A percentile compares a stretch with the other conserved stretches of the same genome.
These are phyloP conservation scores for Macrotus californicus DNA, from an alignment of 2,113 vertebrate genomes.

Conservation along the genomic window DNA sequence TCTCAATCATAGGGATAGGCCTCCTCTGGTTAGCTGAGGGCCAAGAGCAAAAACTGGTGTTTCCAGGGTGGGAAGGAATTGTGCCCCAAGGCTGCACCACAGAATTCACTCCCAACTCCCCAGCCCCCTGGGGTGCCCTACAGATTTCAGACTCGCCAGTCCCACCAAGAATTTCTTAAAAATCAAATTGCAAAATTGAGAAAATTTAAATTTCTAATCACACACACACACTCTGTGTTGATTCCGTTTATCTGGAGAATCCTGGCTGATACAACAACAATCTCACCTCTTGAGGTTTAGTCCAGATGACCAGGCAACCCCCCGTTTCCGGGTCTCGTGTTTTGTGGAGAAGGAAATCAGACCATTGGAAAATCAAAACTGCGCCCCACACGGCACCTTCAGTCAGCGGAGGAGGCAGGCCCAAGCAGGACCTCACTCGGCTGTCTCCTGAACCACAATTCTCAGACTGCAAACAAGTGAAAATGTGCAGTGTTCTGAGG, in stretches of 20 bases:
- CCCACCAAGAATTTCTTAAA: neutral
- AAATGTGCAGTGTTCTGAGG: neutral
- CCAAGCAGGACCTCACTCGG: too few species aligned
- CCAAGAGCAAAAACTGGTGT: too few species aligned
- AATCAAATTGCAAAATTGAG: neutral
- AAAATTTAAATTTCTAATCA: neutral
- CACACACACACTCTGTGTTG: too few species aligned
- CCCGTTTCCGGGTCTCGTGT: accelerated
- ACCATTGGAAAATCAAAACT: neutral
- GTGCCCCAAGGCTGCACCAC: neutral
- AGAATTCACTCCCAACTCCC: neutral
- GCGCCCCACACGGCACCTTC: accelerated
- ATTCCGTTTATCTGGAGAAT: neutral
- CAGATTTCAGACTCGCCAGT: neutral
- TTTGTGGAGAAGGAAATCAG: neutral
- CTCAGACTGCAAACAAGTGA: neutral
- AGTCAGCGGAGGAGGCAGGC: neutral
- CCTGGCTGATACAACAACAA: neutral
- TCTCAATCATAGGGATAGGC: accelerated
- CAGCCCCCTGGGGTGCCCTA: neutral
- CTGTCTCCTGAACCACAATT: too few species aligned
- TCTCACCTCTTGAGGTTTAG: neutral
- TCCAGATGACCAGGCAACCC: neutral
- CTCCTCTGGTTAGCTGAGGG: neutral
- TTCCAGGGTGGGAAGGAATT: too few species aligned